These are phyloP conservation scores for Chanos chanos DNA, from an alignment of 2,797 vertebrate genomes.

Conservation along the genomic window DNA sequence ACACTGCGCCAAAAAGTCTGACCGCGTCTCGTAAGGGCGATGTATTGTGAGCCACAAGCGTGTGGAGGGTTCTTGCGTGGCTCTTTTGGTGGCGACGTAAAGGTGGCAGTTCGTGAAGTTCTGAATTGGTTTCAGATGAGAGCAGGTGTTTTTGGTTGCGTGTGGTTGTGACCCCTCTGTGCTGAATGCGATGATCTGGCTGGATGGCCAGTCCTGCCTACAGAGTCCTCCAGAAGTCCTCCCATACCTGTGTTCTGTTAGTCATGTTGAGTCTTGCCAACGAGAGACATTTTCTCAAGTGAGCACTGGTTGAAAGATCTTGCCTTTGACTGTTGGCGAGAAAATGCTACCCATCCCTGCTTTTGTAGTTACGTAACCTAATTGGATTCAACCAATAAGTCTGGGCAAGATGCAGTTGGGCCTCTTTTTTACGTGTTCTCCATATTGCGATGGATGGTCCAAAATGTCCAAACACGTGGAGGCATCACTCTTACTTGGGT, in stretches of 20 bases:
- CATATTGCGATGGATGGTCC: not conserved
- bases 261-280: constrained; percentile 99
- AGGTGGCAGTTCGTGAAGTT: constrained; percentile 55
- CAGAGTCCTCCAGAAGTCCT: constrained; percentile 87
- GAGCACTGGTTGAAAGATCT: constrained; percentile 89
- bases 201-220: constrained; percentile 64
- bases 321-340: constrained; percentile 76
- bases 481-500: not conserved
- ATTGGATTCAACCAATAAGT: constrained; percentile 49
- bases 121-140: constrained; percentile 16
- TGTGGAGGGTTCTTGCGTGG: too few species aligned
- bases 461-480: not conserved
- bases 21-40: too few species aligned
- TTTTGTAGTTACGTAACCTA: constrained; percentile 7
- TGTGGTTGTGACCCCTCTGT: constrained; percentile 64
- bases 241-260: constrained; percentile 96
- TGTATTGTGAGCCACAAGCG: too few species aligned
- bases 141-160: constrained; percentile 41
- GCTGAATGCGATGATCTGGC: constrained; percentile 47
- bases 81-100: constrained; percentile 72
- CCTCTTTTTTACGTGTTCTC: constrained; percentile 12
- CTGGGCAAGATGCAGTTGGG: constrained; percentile 44
- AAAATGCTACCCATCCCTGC: constrained; percentile 14
- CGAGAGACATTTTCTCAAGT: constrained; percentile 92
- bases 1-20: too few species aligned